phyloP scores from a whole-genome alignment of 2,113 vertebrate genomes.

The Albula goreensis region DNA sequence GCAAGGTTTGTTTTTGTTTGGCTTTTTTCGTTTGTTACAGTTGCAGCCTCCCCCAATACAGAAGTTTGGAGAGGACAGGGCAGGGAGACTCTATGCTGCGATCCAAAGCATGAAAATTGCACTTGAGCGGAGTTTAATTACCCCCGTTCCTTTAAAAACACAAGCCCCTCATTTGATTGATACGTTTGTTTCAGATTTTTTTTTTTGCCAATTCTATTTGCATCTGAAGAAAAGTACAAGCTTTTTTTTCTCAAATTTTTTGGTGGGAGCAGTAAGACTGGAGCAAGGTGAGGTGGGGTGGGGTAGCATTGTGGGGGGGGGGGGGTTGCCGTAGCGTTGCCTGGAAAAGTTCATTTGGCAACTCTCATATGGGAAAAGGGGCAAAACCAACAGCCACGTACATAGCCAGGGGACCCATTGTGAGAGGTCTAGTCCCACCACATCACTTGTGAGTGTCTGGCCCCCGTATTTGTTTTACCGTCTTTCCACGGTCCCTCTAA shows the following conservation, averaged over 20 bases:
- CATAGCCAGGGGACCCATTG: neutral
- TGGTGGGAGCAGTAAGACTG: too few relatives aligned
- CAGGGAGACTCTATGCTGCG: neutral
- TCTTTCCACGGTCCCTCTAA: neutral
- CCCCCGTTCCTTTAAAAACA: neutral
- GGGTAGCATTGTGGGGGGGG: too few relatives aligned
- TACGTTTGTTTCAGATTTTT: neutral
- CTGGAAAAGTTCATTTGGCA: neutral
- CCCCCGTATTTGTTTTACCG: neutral
- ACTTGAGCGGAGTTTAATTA: neutral
- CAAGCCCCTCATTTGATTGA: neutral
- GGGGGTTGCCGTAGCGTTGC: neutral
- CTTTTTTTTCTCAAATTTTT: too few relatives aligned
- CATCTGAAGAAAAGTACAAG: neutral
- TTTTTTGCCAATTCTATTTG: neutral
- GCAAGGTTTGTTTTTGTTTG: neutral
- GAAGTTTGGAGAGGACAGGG: neutral
- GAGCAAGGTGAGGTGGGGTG: too few relatives aligned
- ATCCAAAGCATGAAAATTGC: neutral
- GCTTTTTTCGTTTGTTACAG: neutral
- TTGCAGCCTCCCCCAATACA: neutral
- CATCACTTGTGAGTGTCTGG: neutral
- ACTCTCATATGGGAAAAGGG: constrained; percentile 1
- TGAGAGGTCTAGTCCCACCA: constrained; percentile 12
- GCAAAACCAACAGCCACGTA: neutral